phyloP scores from a whole-genome alignment of 2,113 vertebrate species.

The Osmerus mordax region DNA sequence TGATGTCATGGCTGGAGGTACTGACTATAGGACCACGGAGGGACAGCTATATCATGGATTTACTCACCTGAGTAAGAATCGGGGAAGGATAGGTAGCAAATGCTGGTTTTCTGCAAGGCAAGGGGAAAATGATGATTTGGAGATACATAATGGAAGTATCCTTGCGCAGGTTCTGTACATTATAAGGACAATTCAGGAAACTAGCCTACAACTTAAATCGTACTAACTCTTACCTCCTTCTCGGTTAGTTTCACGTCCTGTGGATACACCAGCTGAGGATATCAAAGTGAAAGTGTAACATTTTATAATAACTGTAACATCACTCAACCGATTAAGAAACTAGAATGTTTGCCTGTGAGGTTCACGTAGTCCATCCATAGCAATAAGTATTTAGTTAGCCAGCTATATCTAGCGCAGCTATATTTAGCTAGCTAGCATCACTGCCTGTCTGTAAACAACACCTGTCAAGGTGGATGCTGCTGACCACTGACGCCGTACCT shows the following conservation, averaged over 20 bases:
- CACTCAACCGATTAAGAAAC: background rate
- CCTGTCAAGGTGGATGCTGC: background rate
- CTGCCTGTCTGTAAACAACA: background rate
- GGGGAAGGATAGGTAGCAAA: conserved; percentile 95
- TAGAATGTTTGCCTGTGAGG: too few species aligned
- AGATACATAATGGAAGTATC: background rate
- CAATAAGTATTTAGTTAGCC: too few species aligned
- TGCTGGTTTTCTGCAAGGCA: conserved; percentile 83
- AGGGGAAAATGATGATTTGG: background rate
- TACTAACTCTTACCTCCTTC: conserved; percentile 82
- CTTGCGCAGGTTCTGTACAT: too few species aligned
- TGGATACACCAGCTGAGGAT: conserved; percentile 84
- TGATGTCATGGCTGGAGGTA: too few species aligned
- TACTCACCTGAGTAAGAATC: conserved; percentile 93
- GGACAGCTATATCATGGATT: background rate
- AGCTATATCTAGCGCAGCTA: too few species aligned
- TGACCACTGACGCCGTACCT: conserved; percentile 72
- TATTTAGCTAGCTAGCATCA: too few species aligned
- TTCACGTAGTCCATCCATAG: too few species aligned
- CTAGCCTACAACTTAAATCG: background rate
- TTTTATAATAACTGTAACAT: background rate
- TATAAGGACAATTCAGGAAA: background rate
- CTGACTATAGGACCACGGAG: background rate
- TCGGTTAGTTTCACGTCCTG: conserved; percentile 84
- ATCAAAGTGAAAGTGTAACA: conserved; percentile 20